Evolutionary conservation across 2,113 vertebrate species (phyloP).

Genomic region (Sarotherodon lohbergeri): DNA sequence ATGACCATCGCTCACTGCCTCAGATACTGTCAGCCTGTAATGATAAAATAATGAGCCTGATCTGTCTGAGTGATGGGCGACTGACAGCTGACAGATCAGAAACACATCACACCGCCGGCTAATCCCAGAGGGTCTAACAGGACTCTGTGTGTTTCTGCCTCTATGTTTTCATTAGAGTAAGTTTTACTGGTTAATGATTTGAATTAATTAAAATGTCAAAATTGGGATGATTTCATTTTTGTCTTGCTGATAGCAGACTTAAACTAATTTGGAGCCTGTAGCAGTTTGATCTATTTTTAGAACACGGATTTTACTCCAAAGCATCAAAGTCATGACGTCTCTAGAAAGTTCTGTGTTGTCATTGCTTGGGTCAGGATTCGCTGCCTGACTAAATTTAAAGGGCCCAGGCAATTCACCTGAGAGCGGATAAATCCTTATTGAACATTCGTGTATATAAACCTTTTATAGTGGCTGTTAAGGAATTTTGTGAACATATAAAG

Average conservation of each 20-base stretch:
- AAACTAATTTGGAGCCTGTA: neutral
- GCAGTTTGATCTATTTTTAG: neutral
- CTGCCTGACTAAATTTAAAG: neutral
- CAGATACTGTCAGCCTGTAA: conserved; percentile 13
- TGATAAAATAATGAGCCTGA: conserved; percentile 31
- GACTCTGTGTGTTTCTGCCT: neutral
- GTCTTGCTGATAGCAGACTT: neutral
- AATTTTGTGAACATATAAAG: neutral
- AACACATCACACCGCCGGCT: neutral
- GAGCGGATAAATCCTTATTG: neutral
- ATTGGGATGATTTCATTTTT: neutral
- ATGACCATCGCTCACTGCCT: neutral
- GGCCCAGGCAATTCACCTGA: neutral
- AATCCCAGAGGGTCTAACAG: neutral
- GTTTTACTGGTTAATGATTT: neutral
- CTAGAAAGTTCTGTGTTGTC: neutral
- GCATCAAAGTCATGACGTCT: neutral
- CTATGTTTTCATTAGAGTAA: neutral
- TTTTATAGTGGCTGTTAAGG: neutral
- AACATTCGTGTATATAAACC: neutral
- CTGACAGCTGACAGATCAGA: neutral
- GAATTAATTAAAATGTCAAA: neutral
- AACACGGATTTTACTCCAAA: neutral
- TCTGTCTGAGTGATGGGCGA: conserved; percentile 8
- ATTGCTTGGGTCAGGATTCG: neutral